phyloP scores from a whole-genome alignment of 2,888 invertebrate species.

The Orchesella flavescens region DNA sequence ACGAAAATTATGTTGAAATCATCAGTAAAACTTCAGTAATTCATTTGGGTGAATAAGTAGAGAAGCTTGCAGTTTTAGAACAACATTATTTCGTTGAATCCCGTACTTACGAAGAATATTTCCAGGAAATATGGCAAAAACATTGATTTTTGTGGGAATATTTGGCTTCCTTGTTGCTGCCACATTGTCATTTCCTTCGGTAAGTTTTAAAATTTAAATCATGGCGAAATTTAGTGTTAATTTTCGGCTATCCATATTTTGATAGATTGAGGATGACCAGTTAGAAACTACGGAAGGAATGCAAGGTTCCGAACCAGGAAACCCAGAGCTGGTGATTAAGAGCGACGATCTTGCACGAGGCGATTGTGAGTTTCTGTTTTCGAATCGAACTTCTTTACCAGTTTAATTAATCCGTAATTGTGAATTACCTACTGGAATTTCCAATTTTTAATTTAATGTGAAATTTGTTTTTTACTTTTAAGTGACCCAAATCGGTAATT shows the following conservation, averaged over 20 bases:
- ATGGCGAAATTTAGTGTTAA: neutral
- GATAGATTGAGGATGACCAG: neutral
- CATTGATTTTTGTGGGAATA: constrained; percentile 18
- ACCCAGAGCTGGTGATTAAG: constrained; percentile 33
- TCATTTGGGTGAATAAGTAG: neutral
- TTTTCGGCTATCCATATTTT: neutral
- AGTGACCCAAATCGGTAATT: constrained; percentile 18
- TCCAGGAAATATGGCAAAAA: constrained; percentile 10
- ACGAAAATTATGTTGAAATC: neutral
- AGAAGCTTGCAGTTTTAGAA: neutral
- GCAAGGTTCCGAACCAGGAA: constrained; percentile 4
- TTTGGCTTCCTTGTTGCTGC: constrained; percentile 8
- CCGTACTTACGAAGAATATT: neutral
- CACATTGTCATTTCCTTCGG: constrained; percentile 34
- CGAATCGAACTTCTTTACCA: neutral
- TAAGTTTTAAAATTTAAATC: constrained; percentile 20
- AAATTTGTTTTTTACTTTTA: neutral
- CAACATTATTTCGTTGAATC: neutral
- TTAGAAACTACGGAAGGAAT: constrained; percentile 19
- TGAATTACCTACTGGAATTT: neutral
- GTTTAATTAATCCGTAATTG: neutral
- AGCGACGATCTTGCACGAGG: constrained; percentile 9
- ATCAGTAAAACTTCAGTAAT: too few species aligned
- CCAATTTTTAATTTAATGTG: neutral
- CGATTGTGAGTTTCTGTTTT: neutral